Evolutionary conservation across 2,888 invertebrate species (phyloP).

Genomic region (Malthinus seriepunctatus): DNA sequence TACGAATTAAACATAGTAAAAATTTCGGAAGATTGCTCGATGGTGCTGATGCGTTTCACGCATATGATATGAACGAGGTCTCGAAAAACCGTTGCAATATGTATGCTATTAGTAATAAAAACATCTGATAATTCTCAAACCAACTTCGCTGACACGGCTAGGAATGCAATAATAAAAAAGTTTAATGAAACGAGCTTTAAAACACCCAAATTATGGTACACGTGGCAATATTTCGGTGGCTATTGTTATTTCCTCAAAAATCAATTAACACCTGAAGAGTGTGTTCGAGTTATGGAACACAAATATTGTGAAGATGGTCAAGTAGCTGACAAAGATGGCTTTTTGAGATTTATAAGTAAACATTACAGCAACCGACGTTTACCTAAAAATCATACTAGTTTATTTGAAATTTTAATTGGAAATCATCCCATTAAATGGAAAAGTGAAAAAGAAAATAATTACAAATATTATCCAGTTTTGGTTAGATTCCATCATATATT

Average conservation of each 20-base stretch:
- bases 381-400: background rate
- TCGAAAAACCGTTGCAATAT: constrained; percentile 3
- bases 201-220: too few species aligned
- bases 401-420: background rate
- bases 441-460: too few species aligned
- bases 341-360: background rate
- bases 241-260: too few species aligned
- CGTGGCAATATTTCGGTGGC: too few species aligned
- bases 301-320: background rate
- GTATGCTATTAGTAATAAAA: background rate
- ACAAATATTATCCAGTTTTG: too few species aligned
- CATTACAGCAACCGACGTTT: background rate
- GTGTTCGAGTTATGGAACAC: too few species aligned
- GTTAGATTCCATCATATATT: too few species aligned
- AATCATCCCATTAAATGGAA: background rate
- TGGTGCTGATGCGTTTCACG: constrained; percentile 7
- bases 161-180: too few species aligned
- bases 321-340: background rate
- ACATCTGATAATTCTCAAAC: background rate
- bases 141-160: too few species aligned
- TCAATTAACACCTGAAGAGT: too few species aligned
- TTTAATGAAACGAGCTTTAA: too few species aligned
- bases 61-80: background rate
- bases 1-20: background rate
- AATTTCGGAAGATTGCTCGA: constrained; percentile 4